Percentiles rank a stretch among this genome's conserved stretches.
Conservation (phyloP, 1,140 invertebrate genomes). For the Dreissena polymorpha region DNA sequence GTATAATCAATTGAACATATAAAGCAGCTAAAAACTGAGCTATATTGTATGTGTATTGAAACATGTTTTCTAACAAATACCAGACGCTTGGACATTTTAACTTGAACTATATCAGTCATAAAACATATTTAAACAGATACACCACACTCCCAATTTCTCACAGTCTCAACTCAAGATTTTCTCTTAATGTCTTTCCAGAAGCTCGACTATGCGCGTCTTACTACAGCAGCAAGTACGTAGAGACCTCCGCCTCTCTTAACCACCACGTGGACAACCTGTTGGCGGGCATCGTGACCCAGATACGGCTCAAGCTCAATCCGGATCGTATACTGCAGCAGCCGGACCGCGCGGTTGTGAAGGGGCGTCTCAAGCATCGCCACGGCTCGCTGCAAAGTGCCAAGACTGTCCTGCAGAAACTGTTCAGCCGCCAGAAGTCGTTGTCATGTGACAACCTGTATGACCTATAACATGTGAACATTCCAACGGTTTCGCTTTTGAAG, state of each 20-base stretch:
- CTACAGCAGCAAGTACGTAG: conserved; percentile 89
- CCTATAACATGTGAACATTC: conserved; percentile 4
- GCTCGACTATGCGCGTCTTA: conserved; percentile 82
- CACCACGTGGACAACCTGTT: conserved; percentile 91
- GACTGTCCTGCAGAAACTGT: conserved; percentile 61
- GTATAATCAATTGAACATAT: neutral
- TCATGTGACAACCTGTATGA: conserved; percentile 67
- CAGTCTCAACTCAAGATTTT: neutral
- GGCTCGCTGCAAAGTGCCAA: conserved; percentile 41
- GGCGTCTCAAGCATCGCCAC: conserved; percentile 22
- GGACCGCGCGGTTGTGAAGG: conserved; percentile 12
- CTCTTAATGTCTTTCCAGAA: conserved; percentile 67
- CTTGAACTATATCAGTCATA: neutral
- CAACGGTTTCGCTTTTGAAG: too few relatives aligned
- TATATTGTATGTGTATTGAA: neutral
- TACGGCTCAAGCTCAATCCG: conserved; percentile 70
- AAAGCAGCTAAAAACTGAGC: neutral
- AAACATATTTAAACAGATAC: neutral
- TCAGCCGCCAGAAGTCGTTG: conserved; percentile 62
- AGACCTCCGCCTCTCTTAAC: conserved; percentile 89
- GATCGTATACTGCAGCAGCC: conserved; percentile 30
- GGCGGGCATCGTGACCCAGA: conserved; percentile 86
- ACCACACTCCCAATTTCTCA: neutral
- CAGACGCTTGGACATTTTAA: neutral
- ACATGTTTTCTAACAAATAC: neutral